Percentiles rank a stretch among this genome's conserved stretches.
These are phyloP conservation scores for Tribolium madens DNA, from an alignment of 1,140 invertebrate species.

Conservation along the genomic window DNA sequence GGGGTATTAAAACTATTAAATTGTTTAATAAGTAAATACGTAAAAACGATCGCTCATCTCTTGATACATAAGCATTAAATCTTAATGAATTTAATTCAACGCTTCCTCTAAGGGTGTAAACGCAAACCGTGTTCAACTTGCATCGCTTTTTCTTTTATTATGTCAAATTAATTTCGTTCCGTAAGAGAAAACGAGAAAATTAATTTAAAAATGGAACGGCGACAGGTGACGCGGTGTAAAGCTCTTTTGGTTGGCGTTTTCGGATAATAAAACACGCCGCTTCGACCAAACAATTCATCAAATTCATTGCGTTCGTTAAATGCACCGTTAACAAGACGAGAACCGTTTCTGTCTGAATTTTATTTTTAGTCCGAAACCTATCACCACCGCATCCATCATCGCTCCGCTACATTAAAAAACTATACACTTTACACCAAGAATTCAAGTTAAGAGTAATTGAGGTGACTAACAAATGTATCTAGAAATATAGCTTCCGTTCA, in stretches of 20 bases:
- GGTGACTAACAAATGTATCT: slow-evolving; percentile 34
- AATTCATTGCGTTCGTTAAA: slow-evolving; percentile 36
- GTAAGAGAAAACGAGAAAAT: slow-evolving; percentile 11
- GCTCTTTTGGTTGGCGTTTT: slow-evolving; percentile 22
- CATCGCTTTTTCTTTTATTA: neutral
- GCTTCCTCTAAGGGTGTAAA: slow-evolving; percentile 34
- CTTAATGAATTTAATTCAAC: slow-evolving; percentile 42
- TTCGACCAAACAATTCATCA: slow-evolving; percentile 29
- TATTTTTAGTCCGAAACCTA: slow-evolving; percentile 32
- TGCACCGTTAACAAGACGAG: slow-evolving; percentile 36
- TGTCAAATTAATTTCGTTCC: slow-evolving; percentile 5
- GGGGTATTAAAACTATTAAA: slow-evolving; percentile 24
- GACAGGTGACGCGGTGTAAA: slow-evolving; percentile 23
- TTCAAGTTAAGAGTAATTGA: slow-evolving; percentile 27
- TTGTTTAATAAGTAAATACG: slow-evolving; percentile 20
- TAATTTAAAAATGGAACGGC: slow-evolving; percentile 20
- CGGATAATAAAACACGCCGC: slow-evolving; percentile 34
- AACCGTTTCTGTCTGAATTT: slow-evolving; percentile 21
- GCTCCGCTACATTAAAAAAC: slow-evolving; percentile 35
- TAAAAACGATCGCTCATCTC: slow-evolving; percentile 15
- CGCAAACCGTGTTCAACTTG: neutral
- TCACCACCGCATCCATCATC: slow-evolving; percentile 33
- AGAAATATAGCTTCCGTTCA: slow-evolving; percentile 18
- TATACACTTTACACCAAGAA: slow-evolving; percentile 26
- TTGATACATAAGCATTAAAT: slow-evolving; percentile 41